Base-by-base conservation (phyloP, 2,888 invertebrate species). In the Macropis europaea region DNA sequence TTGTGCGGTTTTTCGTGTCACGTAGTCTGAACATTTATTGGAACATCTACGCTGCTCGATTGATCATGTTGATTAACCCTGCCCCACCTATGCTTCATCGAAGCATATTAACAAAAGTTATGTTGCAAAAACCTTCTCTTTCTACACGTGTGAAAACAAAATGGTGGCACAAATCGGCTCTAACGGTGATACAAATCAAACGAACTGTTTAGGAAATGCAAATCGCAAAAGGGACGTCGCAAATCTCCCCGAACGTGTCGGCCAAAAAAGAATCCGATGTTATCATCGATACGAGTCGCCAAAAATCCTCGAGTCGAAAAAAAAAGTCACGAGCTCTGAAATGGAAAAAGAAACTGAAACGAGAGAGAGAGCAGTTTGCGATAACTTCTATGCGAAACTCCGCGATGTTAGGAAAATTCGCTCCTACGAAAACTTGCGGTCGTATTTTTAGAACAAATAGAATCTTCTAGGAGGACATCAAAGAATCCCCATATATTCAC, bases 81-180 rank as follows among this genome's bases (percentile, higher is more conserved):
- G 3, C 5, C 34, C 24, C 2, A 5, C 11, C 4, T 30, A n/a
- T 19, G 30, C 2, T 2, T 19, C 19, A 57, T 24, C 5, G 7
- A 38, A n/a, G 22, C n/a, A 11, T 17, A 22, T 24, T 28, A 30
- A 4, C 5, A 24, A 53, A 24, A 13, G 34, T 50, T 32, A 36
- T 19, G 19, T 38, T 38, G 6, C 36, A 56, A 54, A n/a, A 54
- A 42, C 17, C 7, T 53, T 71, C 47, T 66, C 54, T 48, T 34
- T 79, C 19, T 38, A 42, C 19, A 30, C 17, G 45, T 19, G 48
- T 57, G 50, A 61, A 73, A 71, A 73, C 80, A 81, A 81, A 68
- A 81, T 81, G 80, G 79, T 68, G 78, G 76, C 64, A 30, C 64
- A 77, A 79, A 79, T 76, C 50, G 57, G 53, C 74, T 69, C 71